These are phyloP conservation scores for Ptychodera flava DNA, from an alignment of 35 echinoderm and acorn worm species.

Conservation along the genomic window DNA sequence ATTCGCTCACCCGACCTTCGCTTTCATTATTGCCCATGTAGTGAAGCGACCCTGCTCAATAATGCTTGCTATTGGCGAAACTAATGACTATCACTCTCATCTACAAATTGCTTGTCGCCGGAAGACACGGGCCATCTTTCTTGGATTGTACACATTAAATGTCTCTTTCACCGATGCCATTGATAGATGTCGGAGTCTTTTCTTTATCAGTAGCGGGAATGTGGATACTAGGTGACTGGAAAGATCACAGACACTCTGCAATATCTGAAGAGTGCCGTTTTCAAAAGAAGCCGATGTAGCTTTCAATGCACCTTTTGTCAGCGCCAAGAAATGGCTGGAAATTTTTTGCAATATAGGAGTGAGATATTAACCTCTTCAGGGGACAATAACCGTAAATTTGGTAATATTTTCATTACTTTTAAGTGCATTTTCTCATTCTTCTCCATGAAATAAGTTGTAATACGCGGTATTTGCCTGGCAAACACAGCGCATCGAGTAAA, in stretches of 20 bases:
- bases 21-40: neutral
- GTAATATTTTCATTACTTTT: no score
- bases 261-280: neutral
- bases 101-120: neutral
- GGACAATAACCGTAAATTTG: no score
- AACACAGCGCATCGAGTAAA: no score
- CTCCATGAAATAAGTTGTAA: no score
- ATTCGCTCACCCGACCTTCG: neutral
- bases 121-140: neutral
- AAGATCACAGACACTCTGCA: neutral
- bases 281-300: neutral
- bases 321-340: no score
- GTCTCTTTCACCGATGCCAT: neutral
- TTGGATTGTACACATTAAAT: neutral
- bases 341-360: no score
- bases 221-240: neutral
- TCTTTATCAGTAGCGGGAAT: neutral
- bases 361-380: no score
- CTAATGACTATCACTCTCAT: neutral
- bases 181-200: neutral
- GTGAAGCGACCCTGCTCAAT: neutral
- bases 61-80: neutral
- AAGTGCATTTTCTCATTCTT: no score
- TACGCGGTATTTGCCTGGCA: no score
- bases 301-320: neutral